These are phyloP conservation scores for Silurus aristotelis DNA, from an alignment of 2,797 vertebrate species.

Conservation along the genomic window DNA sequence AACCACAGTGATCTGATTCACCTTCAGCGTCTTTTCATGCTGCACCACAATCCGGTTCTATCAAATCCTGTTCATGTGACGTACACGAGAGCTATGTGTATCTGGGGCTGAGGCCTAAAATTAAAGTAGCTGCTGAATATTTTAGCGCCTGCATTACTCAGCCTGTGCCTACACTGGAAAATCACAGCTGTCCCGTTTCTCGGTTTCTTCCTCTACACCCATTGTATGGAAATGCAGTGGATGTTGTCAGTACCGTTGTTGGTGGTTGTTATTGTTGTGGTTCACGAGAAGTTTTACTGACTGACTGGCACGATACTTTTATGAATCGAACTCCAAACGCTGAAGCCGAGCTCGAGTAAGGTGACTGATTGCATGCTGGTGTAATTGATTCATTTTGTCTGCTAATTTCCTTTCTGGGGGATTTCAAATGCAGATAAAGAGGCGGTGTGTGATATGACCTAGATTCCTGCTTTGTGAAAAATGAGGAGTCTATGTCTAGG, in stretches of 20 bases:
- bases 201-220: not conserved
- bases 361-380: slow-evolving; percentile 31
- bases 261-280: not conserved
- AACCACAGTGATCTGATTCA: not conserved
- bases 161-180: not conserved
- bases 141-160: slow-evolving; percentile 40
- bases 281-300: not conserved
- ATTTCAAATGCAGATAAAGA: slow-evolving; percentile 27
- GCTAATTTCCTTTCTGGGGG: slow-evolving; percentile 41
- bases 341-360: slow-evolving; percentile 12
- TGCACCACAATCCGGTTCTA: not conserved
- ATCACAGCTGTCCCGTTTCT: slow-evolving; percentile 15
- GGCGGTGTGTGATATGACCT: slow-evolving; percentile 15
- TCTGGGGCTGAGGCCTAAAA: slow-evolving; percentile 31
- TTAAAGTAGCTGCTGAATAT: slow-evolving; percentile 41
- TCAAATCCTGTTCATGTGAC: slow-evolving; percentile 1
- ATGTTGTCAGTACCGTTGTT: not conserved
- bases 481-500: not conserved
- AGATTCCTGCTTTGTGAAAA: slow-evolving; percentile 18
- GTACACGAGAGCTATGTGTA: not conserved
- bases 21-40: not conserved
- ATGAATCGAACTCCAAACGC: slow-evolving; percentile 21
- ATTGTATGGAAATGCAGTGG: not conserved
- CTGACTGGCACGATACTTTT: not conserved
- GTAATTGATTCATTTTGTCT: slow-evolving; percentile 40